Percentiles rank a stretch among this genome's conserved stretches.
phyloP scores from a whole-genome alignment of 1,140 invertebrate species.

The Streblospio benedicti region DNA sequence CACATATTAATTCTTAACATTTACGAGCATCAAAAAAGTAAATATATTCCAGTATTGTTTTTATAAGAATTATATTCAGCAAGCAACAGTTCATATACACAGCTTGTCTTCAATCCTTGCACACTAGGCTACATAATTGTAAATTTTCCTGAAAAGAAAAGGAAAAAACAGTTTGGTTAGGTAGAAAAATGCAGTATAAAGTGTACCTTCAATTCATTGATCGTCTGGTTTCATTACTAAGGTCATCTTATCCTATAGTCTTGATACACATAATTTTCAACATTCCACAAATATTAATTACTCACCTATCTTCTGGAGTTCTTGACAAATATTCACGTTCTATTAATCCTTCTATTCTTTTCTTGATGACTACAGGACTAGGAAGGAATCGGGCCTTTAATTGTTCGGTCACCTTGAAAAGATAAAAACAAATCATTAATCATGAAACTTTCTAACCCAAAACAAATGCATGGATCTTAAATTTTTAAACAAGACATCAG shows the following conservation, averaged over 20 bases:
- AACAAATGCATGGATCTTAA: constrained; percentile 1
- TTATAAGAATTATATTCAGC: too few species aligned
- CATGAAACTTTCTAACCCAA: neutral
- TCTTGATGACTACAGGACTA: constrained; percentile 95
- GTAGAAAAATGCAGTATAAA: neutral
- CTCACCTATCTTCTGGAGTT: constrained; percentile 82
- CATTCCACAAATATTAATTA: neutral
- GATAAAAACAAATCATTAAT: constrained; percentile 17
- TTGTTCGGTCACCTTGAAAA: constrained; percentile 78
- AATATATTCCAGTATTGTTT: too few species aligned
- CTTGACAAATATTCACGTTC: constrained; percentile 96
- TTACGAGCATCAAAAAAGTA: too few species aligned
- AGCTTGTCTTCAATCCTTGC: too few species aligned
- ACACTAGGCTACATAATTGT: constrained; percentile 38
- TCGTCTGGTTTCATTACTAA: neutral
- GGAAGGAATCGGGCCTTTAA: constrained; percentile 91
- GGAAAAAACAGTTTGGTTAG: neutral
- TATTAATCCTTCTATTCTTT: constrained; percentile 96
- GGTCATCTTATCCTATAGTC: neutral
- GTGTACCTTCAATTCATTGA: neutral
- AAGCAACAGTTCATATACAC: too few species aligned
- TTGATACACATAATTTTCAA: neutral
- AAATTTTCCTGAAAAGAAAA: constrained; percentile 34
- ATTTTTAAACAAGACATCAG: too few species aligned
- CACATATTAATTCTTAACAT: too few species aligned